Percentiles rank a stretch among this genome's conserved stretches.
phyloP scores from a whole-genome alignment of 2,797 vertebrate species.

The Coranthus polyacanthus region DNA sequence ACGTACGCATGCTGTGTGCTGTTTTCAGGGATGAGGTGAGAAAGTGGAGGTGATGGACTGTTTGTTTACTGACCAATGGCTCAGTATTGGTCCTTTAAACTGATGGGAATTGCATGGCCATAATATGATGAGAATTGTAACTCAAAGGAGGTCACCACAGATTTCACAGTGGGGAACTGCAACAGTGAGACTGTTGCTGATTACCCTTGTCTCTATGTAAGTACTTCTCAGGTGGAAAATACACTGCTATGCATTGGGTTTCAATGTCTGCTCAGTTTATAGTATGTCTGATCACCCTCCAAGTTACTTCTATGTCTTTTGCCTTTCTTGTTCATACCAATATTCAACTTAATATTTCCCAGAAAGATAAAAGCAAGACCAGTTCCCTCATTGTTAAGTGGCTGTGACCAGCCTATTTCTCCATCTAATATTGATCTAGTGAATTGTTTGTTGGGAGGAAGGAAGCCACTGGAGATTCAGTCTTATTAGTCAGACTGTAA shows the following conservation, averaged over 20 bases:
- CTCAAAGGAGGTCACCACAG: constrained; percentile 63
- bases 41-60: constrained; percentile 65
- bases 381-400: constrained; percentile 62
- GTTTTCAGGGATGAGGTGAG: constrained; percentile 71
- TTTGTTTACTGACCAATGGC: constrained; percentile 65
- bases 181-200: constrained; percentile 71
- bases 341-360: constrained; percentile 50
- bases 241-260: constrained; percentile 83
- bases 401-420: constrained; percentile 63
- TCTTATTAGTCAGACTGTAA: constrained; percentile 65
- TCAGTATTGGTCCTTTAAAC: constrained; percentile 59
- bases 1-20: constrained; percentile 24
- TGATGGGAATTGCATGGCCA: constrained; percentile 64
- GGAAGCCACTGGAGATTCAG: constrained; percentile 63
- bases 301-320: constrained; percentile 52
- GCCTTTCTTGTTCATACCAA: constrained; percentile 65
- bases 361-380: constrained; percentile 52
- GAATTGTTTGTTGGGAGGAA: constrained; percentile 64
- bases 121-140: constrained; percentile 59
- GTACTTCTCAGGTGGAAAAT: constrained; percentile 87
- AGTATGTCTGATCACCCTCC: constrained; percentile 59
- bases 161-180: constrained; percentile 59
- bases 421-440: constrained; percentile 71
- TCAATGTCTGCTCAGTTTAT: constrained; percentile 74
- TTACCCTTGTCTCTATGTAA: constrained; percentile 77